Conservation (phyloP, 2,113 vertebrate species). For the Panthera uncia region DNA sequence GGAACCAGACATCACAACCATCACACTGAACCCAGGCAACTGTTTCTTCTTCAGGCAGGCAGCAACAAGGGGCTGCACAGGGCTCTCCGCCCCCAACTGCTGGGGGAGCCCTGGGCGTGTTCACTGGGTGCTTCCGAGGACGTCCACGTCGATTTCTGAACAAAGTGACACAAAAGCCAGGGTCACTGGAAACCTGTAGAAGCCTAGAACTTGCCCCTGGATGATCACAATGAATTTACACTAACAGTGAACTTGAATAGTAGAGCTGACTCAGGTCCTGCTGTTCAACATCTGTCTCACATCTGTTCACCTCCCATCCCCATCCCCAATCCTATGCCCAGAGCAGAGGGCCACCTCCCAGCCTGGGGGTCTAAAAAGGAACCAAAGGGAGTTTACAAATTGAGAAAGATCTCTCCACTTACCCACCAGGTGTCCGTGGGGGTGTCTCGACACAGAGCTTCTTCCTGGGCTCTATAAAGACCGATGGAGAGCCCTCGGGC, state of each 20-base stretch:
- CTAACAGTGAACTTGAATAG: neutral
- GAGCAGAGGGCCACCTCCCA: neutral
- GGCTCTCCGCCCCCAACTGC: conserved; percentile 80
- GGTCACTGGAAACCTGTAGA: conserved; percentile 1
- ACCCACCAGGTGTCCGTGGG: conserved; percentile 70
- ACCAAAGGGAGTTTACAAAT: neutral
- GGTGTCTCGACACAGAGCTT: conserved; percentile 64
- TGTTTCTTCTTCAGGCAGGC: conserved; percentile 89
- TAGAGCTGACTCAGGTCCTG: neutral
- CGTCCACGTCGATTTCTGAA: conserved; percentile 87
- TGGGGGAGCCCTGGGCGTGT: conserved; percentile 67
- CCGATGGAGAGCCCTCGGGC: neutral
- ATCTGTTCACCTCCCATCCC: neutral
- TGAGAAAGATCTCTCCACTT: conserved; percentile 21
- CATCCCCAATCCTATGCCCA: neutral
- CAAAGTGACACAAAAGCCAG: conserved; percentile 27
- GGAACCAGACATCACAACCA: conserved; percentile 91
- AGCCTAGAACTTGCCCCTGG: neutral
- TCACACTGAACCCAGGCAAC: conserved; percentile 95
- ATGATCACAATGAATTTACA: neutral
- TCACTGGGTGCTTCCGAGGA: conserved; percentile 87
- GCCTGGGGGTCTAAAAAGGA: neutral
- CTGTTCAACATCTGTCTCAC: neutral
- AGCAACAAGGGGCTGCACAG: conserved; percentile 86
- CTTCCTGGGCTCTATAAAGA: conserved; percentile 56